phyloP scores from a whole-genome alignment of 1,140 invertebrate species.

The Atta colombica region DNA sequence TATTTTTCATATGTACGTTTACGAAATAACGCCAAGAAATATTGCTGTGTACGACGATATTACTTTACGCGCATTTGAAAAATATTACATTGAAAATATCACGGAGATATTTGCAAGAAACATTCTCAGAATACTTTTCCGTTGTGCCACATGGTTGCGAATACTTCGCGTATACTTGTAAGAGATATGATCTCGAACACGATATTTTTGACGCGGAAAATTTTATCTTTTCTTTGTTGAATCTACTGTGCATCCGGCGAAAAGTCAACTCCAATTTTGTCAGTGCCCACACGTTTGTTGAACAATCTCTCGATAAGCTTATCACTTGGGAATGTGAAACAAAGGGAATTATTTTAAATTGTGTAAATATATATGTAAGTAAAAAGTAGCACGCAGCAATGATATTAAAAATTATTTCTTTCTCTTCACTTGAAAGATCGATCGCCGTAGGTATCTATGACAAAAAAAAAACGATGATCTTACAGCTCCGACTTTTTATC shows the following conservation, averaged over 20 bases:
- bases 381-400: background rate
- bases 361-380: background rate
- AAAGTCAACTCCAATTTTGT: constrained; percentile 38
- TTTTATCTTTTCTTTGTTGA: constrained; percentile 32
- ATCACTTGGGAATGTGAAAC: background rate
- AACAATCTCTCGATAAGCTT: constrained; percentile 13
- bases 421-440: background rate
- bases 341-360: background rate
- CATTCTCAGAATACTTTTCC: constrained; percentile 53
- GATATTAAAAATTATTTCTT: no score
- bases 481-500: constrained; percentile 37
- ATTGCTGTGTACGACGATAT: constrained; percentile 43
- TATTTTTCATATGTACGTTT: constrained; percentile 22
- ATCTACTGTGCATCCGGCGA: constrained; percentile 18
- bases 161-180: constrained; percentile 56
- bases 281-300: background rate
- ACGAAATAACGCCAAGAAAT: constrained; percentile 24
- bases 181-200: constrained; percentile 54
- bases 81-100: constrained; percentile 59
- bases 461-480: background rate
- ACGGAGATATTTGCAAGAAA: constrained; percentile 57
- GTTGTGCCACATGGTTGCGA: constrained; percentile 26
- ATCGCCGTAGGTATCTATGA: background rate
- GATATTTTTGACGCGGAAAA: constrained; percentile 54
- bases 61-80: constrained; percentile 60